These are phyloP conservation scores for Parelbella ahira DNA, from an alignment of 2,888 invertebrate genomes.

Conservation along the genomic window DNA sequence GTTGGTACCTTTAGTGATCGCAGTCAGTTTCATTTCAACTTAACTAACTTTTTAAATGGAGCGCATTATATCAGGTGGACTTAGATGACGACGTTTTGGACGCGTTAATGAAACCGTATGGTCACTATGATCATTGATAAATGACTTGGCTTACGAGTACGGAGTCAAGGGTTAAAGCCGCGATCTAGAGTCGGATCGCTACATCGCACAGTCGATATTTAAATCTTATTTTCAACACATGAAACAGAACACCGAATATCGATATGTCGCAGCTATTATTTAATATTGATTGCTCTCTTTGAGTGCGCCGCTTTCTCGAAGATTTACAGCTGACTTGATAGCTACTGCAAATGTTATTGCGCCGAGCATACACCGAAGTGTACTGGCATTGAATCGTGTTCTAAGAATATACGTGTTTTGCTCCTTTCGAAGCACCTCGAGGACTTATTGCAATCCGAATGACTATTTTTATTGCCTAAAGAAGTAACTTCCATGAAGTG, in stretches of 20 bases:
- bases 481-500: too few species aligned
- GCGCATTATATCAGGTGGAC: neutral
- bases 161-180: slow-evolving; percentile 69
- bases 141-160: slow-evolving; percentile 68
- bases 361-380: slow-evolving; percentile 19
- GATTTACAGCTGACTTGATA: slow-evolving; percentile 64
- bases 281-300: slow-evolving; percentile 70
- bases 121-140: slow-evolving; percentile 66
- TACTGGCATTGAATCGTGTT: slow-evolving; percentile 33
- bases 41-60: too few species aligned
- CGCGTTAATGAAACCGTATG: slow-evolving; percentile 33
- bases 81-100: slow-evolving; percentile 10
- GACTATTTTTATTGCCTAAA: too few species aligned
- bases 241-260: slow-evolving; percentile 37
- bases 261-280: slow-evolving; percentile 66
- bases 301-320: slow-evolving; percentile 47
- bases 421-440: too few species aligned
- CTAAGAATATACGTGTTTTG: slow-evolving; percentile 17
- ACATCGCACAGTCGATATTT: too few species aligned
- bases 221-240: slow-evolving; percentile 32
- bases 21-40: too few species aligned
- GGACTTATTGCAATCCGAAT: too few species aligned
- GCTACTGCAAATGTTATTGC: slow-evolving; percentile 54
- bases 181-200: slow-evolving; percentile 67
- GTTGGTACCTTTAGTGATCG: too few species aligned